Percentiles rank a stretch among this genome's conserved stretches.
phyloP scores from a whole-genome alignment of 2,113 vertebrate genomes.

The Microtus richardsoni region DNA sequence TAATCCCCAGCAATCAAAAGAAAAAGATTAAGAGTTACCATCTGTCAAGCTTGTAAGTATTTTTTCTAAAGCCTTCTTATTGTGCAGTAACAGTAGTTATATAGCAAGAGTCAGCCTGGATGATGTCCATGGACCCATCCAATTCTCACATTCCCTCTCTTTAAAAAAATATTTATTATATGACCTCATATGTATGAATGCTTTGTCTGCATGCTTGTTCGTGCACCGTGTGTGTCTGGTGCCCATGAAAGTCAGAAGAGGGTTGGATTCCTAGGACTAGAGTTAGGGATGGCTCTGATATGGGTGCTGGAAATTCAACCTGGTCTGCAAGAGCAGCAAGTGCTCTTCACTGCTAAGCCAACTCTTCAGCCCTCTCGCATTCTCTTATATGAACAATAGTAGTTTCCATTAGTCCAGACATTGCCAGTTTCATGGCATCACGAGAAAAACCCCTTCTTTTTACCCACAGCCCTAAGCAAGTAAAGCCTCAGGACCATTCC shows the following conservation, averaged over 20 bases:
- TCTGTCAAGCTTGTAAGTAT: neutral
- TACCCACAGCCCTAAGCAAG: constrained; percentile 23
- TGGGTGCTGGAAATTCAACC: neutral
- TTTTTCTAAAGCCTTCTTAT: neutral
- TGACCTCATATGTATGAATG: neutral
- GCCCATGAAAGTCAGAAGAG: neutral
- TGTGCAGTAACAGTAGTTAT: neutral
- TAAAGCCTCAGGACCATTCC: neutral
- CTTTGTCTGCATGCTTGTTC: neutral
- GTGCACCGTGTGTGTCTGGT: neutral
- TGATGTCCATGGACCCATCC: neutral
- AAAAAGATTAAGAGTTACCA: neutral
- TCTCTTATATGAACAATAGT: neutral
- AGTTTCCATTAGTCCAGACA: neutral
- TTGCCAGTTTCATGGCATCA: neutral
- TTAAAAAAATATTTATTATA: neutral
- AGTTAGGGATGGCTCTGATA: neutral
- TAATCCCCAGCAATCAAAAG: neutral
- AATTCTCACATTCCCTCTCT: neutral
- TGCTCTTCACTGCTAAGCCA: neutral
- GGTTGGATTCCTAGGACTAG: neutral
- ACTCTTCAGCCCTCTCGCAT: neutral
- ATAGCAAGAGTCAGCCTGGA: neutral
- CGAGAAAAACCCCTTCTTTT: neutral
- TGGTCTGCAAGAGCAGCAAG: neutral